Percentiles rank a stretch among this genome's conserved stretches.
These are phyloP conservation scores for Zeugodacus cucurbitae DNA, from an alignment of 1,140 invertebrate species.

Conservation along the genomic window DNA sequence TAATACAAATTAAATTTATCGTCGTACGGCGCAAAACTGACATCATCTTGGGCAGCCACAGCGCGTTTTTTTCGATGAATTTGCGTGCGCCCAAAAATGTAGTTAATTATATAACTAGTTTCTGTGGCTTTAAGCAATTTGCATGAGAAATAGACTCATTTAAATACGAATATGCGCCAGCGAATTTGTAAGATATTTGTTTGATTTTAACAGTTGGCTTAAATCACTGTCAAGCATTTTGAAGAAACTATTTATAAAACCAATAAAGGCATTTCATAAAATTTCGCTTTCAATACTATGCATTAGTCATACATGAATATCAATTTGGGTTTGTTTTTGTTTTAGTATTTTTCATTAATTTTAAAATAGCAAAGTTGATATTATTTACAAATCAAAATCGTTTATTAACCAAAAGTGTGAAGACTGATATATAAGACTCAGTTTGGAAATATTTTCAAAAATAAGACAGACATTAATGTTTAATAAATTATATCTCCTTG, in stretches of 20 bases:
- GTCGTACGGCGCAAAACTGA: neutral
- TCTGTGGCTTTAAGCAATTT: neutral
- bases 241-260: neutral
- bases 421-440: too few relatives aligned
- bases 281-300: neutral
- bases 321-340: too few relatives aligned
- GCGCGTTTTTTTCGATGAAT: neutral
- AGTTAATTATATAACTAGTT: neutral
- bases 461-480: too few relatives aligned
- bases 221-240: neutral
- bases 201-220: neutral
- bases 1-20: neutral
- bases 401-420: too few relatives aligned
- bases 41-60: neutral
- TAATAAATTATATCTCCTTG: too few relatives aligned
- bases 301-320: neutral
- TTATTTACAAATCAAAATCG: too few relatives aligned
- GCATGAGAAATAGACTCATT: neutral
- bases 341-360: too few relatives aligned
- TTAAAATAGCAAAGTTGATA: too few relatives aligned
- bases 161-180: neutral
- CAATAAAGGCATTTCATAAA: neutral
- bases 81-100: neutral
- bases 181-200: neutral
- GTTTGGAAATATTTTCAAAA: too few relatives aligned